Evolutionary conservation across 2,797 vertebrate species (phyloP), one percentile per base, ranked within the genome.

Genomic region (Cossypha polioptera): DNA sequence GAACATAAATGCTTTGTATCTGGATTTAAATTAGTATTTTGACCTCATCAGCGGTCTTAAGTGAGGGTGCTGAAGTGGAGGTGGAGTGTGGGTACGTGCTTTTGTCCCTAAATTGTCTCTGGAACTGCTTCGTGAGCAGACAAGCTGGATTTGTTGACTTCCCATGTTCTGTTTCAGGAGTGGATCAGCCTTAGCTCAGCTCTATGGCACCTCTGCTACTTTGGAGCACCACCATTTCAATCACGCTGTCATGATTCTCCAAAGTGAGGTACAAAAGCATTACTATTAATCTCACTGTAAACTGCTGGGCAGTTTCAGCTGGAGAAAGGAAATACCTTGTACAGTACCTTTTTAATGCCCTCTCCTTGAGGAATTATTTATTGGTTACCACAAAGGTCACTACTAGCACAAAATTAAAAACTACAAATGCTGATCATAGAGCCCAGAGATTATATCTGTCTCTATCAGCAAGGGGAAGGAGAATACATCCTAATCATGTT

Each of bases 231-330:
- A 99, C 97, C 99, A 99, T 95, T 99, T 99, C 97, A 99, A 99
- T 98, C 99, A 99, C 3, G 99, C 99, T 35, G 99, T 99, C 96
- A 99, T 99, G 99, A 99, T 99, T 98, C 98, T 99, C 97, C 99
- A 99, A 97, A 99, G 99, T 75, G 99, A 99, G 99, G 99, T 99
- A 98, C 87, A 92, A 67, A 87, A 92, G 87, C 65, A 40, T 69
- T 77, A 66, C 74, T 86, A 45, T 89, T 94, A 91, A 91, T 91
- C 83, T 95, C 73, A 53, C 66, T 82, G 43, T 92, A 57, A 90
- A 16, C 40, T 90, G 48, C 35, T 90, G 90, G 76, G 82, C 71
- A 84, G 76, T 85, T 96, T 88, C 86, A 84, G 59, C 48, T 17
- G 3, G 61, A 59, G 84, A 85, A 87, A 74, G 73, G 85, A 90